A percentile compares a stretch with the other conserved stretches of the same genome.
These are phyloP conservation scores for Chiloscyllium punctatum DNA, from an alignment of 2,797 vertebrate species.

Conservation along the genomic window DNA sequence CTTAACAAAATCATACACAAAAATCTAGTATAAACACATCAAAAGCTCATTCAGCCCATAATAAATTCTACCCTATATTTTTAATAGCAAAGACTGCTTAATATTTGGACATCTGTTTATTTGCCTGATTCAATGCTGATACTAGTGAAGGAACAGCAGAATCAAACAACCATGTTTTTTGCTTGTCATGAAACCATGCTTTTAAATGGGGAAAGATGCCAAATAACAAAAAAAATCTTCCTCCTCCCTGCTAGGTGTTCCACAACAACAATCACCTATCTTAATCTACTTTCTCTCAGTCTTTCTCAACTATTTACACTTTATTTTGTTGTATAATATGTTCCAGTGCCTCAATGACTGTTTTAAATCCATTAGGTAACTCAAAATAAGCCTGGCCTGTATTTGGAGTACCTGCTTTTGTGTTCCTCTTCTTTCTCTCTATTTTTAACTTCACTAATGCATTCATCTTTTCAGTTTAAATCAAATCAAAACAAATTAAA, in stretches of 20 bases:
- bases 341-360: too few species aligned
- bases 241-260: background rate
- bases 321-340: too few species aligned
- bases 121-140: background rate
- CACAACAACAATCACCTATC: background rate
- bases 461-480: too few species aligned
- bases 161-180: background rate
- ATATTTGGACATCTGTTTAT: background rate
- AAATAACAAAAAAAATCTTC: background rate
- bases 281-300: background rate
- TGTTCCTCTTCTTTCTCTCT: too few species aligned
- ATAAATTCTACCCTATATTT: background rate
- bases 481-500: too few species aligned
- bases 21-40: background rate
- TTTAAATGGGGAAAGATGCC: background rate
- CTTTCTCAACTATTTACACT: background rate
- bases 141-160: background rate
- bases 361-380: too few species aligned
- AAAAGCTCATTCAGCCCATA: background rate
- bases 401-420: too few species aligned
- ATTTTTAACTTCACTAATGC: too few species aligned
- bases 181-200: background rate
- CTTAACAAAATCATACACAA: background rate
- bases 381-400: too few species aligned
- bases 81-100: too few species aligned